Base-by-base conservation (phyloP, 2,113 vertebrate species). In the Scartelaos histophorus region DNA sequence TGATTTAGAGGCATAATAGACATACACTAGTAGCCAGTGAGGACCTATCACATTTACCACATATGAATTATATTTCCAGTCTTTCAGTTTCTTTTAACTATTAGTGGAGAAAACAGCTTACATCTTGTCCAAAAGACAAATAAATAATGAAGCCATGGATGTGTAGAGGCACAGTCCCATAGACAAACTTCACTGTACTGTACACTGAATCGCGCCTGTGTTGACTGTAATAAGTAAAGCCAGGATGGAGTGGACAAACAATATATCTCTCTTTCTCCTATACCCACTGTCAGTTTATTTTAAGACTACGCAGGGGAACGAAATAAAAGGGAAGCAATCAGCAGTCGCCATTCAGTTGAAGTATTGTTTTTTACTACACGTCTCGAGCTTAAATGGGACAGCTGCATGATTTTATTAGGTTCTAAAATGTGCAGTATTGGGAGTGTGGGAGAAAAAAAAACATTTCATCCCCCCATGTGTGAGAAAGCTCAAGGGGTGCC, bases 371-470 rank as follows among this genome's bases (percentile, higher is more conserved):
- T 87, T 79, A 82, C 80, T 60, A 83, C 82, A 53, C 51, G 73
- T 85, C 74, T 64, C 69, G 82, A 64, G 75, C 86, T 85, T 81
- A 82, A 88, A 85, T 85, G 81, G 82, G 72, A 87, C 87, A 88
- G 86, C 89, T 87, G 89, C 76, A 64, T 79, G 81, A 67, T 81
- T 91, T 89, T 85, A 90, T 87, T 82, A 82, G 81, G 35, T 84
- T 82, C 62, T 86, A 79, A 89, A 87, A 73, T 84, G 78, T 76
- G 77, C 68, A 69, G 75, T 70, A 54, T 69, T 67, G 80, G 87
- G 82, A 80, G 72, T 78, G 80, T 76, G 58, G 68, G 79, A 46
- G 69, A 78, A 87, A 88, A 78, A 87, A 88, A 85, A 90, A 88
- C 71, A 87, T 82, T 90, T 88, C 75, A 89, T 72, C 76, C 71